Evolutionary conservation across 2,113 vertebrate genomes (phyloP), one percentile per base, ranked within the genome.

Genomic region (Oncorhynchus mykiss): DNA sequence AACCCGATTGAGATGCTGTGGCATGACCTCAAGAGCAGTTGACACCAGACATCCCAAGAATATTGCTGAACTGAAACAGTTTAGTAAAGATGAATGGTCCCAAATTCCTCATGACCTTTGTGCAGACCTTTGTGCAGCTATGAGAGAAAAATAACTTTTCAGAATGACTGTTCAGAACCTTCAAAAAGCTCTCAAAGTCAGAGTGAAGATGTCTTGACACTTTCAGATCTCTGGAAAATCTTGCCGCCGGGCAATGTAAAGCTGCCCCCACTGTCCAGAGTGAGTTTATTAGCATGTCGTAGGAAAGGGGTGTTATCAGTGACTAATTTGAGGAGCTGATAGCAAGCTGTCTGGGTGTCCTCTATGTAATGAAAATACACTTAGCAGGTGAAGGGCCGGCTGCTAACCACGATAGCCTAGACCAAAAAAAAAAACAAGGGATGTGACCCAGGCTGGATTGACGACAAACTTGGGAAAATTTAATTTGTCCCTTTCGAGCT

Each of bases 161-260:
- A 39, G 34, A 39, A 39, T 39, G 34, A 39, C 7, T 39, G 34
- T 39, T 39, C 34, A 39, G 34, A 8, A 39, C 39, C 39, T 39
- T 39, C 8, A 9, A 39, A 25, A 27, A 31, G 24, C 45, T n/a
- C 70, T 75, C 67, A 27, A 31, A 57, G 29, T 51, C 14, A 0
- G 13, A 51, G 3, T 51, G 25, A 16, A 74, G 70, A 76, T 83
- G 73, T 79, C 79, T 80, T 77, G 77, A 78, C 67, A 76, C 45
- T 45, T 45, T 69, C 49, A 59, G 25, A 51, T 13, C 62, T 48
- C 45, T 73, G 71, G 51, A 74, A 71, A 48, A 39, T 62, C 27
- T 34, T 14, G n/a, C 74, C 14, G 49, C 13, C 14, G 13, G 4
- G 49, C 49, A 51, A 51, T 14, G 6, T 14, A 51, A 14, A 51